Conservation (phyloP, 2,797 vertebrate species). For the Oreochromis mossambicus region DNA sequence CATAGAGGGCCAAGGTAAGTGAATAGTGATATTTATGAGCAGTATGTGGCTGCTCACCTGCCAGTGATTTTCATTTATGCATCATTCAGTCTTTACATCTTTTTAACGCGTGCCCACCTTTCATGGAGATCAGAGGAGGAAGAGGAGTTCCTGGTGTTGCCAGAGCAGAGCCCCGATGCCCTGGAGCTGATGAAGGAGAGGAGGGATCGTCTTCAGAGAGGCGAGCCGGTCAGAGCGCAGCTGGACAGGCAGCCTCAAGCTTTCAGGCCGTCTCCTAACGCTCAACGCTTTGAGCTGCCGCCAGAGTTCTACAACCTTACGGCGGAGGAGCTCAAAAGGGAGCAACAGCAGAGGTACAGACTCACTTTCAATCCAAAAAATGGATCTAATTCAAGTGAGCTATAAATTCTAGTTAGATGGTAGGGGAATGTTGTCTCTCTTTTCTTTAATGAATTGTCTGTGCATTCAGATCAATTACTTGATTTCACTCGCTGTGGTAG, state of each 20-base stretch:
- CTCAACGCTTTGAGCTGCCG: constrained; percentile 86
- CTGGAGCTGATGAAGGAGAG: constrained; percentile 77
- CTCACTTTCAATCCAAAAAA: neutral
- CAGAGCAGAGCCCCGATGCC: constrained; percentile 67
- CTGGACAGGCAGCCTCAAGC: constrained; percentile 82
- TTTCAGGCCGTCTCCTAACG: constrained; percentile 80
- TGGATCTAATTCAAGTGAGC: neutral
- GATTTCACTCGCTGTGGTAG: neutral
- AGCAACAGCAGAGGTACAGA: constrained; percentile 83
- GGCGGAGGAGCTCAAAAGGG: constrained; percentile 84
- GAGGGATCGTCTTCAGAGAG: constrained; percentile 80
- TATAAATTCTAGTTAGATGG: neutral
- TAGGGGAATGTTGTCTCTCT: neutral
- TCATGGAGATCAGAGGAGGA: constrained; percentile 59
- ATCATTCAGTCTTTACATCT: neutral
- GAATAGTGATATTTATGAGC: neutral
- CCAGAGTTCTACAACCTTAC: constrained; percentile 89
- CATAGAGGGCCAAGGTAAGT: constrained; percentile 83
- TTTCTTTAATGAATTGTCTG: neutral
- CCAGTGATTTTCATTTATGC: neutral
- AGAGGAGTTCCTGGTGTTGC: constrained; percentile 87
- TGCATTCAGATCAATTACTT: neutral
- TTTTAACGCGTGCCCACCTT: neutral
- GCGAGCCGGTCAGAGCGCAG: constrained; percentile 81
- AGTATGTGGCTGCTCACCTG: neutral